Evolutionary conservation across 2,797 vertebrate genomes (phyloP).

Genomic region (Ptychadena robeensis): DNA sequence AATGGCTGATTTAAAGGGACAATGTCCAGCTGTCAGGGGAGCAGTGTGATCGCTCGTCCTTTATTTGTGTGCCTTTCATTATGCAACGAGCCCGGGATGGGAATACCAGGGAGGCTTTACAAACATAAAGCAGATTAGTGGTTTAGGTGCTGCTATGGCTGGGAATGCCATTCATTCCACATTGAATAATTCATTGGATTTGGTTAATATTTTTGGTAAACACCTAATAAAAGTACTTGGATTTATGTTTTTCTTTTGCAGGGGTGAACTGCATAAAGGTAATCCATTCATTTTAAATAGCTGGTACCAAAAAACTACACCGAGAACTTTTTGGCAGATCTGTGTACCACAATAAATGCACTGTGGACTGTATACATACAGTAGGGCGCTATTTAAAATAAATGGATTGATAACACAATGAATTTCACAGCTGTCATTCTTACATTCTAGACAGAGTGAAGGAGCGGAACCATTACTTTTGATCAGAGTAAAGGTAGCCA

Average conservation of each 20-base stretch:
- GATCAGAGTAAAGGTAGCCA: too few species aligned
- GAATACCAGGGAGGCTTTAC: slow-evolving; percentile 31
- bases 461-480: too few species aligned
- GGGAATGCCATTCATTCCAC: background rate
- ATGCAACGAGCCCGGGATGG: background rate
- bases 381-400: too few species aligned
- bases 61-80: background rate
- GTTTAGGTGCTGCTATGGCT: background rate
- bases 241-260: too few species aligned
- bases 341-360: too few species aligned
- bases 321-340: too few species aligned
- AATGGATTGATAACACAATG: too few species aligned
- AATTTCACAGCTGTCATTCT: too few species aligned
- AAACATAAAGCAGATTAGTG: slow-evolving; percentile 28
- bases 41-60: background rate
- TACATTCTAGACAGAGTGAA: too few species aligned
- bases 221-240: background rate
- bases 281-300: background rate
- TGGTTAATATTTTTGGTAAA: background rate
- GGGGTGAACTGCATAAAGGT: background rate
- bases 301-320: too few species aligned
- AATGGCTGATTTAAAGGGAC: slow-evolving; percentile 45
- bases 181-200: background rate
- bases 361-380: too few species aligned
- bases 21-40: slow-evolving; percentile 8